Percentiles rank a stretch among this genome's conserved stretches.
phyloP scores from a whole-genome alignment of 2,888 invertebrate species.

The Beris morrisii region DNA sequence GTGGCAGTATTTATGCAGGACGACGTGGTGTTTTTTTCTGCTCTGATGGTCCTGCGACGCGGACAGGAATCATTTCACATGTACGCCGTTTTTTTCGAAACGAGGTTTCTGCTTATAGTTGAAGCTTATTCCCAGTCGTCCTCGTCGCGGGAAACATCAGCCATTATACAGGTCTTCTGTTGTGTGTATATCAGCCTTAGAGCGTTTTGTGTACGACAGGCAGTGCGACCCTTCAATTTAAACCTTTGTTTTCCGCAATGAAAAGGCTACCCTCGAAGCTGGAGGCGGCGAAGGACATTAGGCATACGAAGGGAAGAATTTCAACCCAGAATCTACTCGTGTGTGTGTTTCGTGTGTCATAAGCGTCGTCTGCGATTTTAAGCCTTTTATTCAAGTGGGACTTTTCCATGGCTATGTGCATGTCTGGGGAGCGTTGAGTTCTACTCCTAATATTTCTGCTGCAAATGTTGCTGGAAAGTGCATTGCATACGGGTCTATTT shows the following conservation, averaged over 20 bases:
- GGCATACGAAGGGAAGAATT: not conserved
- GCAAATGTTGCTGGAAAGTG: not conserved
- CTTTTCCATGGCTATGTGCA: not conserved
- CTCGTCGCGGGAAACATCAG: too few relatives aligned
- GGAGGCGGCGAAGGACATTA: not conserved
- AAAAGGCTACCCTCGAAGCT: constrained; percentile 17
- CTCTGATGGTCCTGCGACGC: too few relatives aligned
- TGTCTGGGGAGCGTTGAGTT: constrained; percentile 7
- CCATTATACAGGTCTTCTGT: too few relatives aligned
- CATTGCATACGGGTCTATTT: not conserved
- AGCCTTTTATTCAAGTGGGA: constrained; percentile 12
- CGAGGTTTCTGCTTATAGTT: too few relatives aligned
- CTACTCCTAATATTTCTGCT: not conserved
- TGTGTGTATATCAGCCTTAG: too few relatives aligned
- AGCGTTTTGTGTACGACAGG: too few relatives aligned
- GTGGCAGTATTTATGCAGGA: too few relatives aligned
- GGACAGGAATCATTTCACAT: too few relatives aligned
- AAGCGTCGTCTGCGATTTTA: constrained; percentile 17
- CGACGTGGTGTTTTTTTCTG: too few relatives aligned
- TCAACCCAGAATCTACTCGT: not conserved
- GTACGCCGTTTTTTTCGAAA: too few relatives aligned
- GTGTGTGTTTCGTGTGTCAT: not conserved
- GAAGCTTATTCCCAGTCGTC: too few relatives aligned
- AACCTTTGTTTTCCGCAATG: constrained; percentile 14
- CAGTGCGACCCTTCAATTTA: constrained; percentile 4